Base-by-base conservation (phyloP, 2,113 vertebrate genomes). In the Poeciliopsis prolifica region DNA sequence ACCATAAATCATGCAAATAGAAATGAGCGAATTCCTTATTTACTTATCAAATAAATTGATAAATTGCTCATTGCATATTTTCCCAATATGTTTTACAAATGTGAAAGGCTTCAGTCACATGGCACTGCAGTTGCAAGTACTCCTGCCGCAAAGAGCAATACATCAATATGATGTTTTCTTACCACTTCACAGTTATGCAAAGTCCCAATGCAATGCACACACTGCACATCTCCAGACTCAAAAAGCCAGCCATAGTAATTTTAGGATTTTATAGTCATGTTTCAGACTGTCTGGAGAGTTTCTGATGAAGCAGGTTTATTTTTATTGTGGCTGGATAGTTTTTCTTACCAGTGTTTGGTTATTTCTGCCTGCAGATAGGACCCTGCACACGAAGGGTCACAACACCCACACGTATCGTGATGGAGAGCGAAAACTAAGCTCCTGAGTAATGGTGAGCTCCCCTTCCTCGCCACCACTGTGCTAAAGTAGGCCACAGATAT, bases 401-500 rank as follows among this genome's bases (percentile, higher is more conserved):
- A 71, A 79, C 77, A 77, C 28, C 67, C 24, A 66, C 72, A 73
- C 33, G 40, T 65, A 11, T 4, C 6, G 7, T 67, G 60, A 71
- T 58, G 48, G 65, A 48, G 81, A 63, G 29, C 78, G 48, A 75
- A 76, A 82, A 81, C 65, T 79, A 71, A 78, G 72, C 75, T 74
- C 68, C 67, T 76, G 72, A 86, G 60, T 67, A 79, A 86, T 75
- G 75, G 68, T 54, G 28, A 30, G 2, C 77, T 31, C 48, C 51
- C 68, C 44, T 74, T 51, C 63, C 68, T 72, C 35, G 60, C 61
- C 74, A 70, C 68, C 24, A 26, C 65, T 42, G 19, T 30, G 67
- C 81, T 72, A 70, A 88, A 86, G 79, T 86, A 87, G 81, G 85
- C 79, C 82, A 81, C 48, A 65, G 75, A 88, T 86, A 91, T 85